Conservation (phyloP, 2,113 vertebrate species). For the Aphelocoma coerulescens region DNA sequence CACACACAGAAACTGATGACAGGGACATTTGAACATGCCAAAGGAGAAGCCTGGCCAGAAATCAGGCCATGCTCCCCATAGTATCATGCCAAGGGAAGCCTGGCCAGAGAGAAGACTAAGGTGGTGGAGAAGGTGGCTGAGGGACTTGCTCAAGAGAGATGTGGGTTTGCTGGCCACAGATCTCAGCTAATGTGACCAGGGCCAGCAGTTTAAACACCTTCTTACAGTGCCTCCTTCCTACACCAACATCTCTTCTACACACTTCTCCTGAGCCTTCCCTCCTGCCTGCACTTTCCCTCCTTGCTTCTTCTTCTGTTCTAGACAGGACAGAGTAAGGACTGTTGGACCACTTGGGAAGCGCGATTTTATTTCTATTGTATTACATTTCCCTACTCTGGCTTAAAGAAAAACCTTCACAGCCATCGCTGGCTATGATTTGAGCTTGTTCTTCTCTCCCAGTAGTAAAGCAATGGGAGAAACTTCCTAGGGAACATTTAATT, state of each 20-base stretch:
- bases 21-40: background rate
- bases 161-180: background rate
- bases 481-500: background rate
- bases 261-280: background rate
- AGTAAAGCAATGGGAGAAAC: background rate
- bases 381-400: background rate
- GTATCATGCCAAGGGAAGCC: background rate
- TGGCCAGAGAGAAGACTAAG: background rate
- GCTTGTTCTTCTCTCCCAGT: background rate
- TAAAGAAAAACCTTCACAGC: background rate
- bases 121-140: background rate
- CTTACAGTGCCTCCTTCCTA: background rate
- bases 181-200: background rate
- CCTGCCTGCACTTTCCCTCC: background rate
- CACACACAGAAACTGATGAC: background rate
- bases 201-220: background rate
- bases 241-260: background rate
- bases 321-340: background rate
- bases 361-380: background rate
- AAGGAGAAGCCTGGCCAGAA: background rate
- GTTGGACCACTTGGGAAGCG: background rate
- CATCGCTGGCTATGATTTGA: background rate
- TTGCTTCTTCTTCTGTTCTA: background rate
- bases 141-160: rapidly evolving
- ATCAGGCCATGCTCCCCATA: background rate